These are phyloP conservation scores for Adelosebastes latens DNA, from an alignment of 2,797 vertebrate genomes.

Conservation along the genomic window DNA sequence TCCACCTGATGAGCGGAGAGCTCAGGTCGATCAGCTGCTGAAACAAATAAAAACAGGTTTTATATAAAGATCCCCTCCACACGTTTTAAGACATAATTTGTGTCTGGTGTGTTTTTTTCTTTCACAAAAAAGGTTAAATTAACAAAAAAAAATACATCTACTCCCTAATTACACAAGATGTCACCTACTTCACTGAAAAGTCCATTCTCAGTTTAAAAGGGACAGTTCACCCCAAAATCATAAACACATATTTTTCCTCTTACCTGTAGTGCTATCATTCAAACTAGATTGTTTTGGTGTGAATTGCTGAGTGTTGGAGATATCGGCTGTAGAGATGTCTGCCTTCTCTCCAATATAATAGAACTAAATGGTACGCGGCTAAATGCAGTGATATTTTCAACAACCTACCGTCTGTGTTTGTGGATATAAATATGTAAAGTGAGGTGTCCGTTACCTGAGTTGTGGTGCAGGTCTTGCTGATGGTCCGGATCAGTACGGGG, in stretches of 20 bases:
- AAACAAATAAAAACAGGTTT: not conserved
- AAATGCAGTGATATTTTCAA: not conserved
- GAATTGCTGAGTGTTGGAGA: too few relatives aligned
- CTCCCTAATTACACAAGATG: too few relatives aligned
- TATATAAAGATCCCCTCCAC: not conserved
- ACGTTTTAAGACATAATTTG: not conserved
- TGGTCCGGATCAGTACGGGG: slow-evolving; percentile 80
- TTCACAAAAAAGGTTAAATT: not conserved
- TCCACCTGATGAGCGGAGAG: slow-evolving; percentile 86
- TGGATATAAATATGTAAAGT: not conserved
- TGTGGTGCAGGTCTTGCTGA: slow-evolving; percentile 38
- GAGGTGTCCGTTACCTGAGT: slow-evolving; percentile 44
- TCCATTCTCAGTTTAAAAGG: too few relatives aligned
- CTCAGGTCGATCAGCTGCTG: slow-evolving; percentile 83
- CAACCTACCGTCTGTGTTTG: not conserved
- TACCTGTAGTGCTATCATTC: too few relatives aligned
- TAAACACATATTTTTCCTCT: too few relatives aligned
- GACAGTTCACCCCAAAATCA: too few relatives aligned
- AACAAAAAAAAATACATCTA: not conserved
- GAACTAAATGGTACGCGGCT: too few relatives aligned
- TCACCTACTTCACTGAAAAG: too few relatives aligned
- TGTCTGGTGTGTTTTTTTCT: not conserved
- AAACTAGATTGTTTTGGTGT: too few relatives aligned
- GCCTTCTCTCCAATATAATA: too few relatives aligned
- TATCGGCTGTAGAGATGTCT: too few relatives aligned